Conservation (phyloP, 2,113 vertebrate genomes). For the western clawed frog (Xenopus tropicalis) region DNA sequence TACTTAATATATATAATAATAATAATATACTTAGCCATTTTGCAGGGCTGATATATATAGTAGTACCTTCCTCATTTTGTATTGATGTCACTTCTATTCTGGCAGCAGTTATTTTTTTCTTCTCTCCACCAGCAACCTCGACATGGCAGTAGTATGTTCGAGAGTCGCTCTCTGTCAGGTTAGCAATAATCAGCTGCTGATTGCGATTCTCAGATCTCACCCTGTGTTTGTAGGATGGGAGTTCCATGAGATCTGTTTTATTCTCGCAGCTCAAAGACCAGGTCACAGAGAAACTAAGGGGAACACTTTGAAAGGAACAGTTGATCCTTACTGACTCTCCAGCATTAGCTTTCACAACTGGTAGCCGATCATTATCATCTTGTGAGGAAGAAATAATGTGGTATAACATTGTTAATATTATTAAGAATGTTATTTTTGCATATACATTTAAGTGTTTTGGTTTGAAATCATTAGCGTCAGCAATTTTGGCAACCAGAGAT, state of each 20-base stretch:
- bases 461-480: no score
- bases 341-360: background rate
- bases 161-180: constrained; percentile 18
- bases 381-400: no score
- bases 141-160: constrained; percentile 16
- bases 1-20: no score
- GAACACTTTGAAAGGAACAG: background rate
- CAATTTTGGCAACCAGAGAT: no score
- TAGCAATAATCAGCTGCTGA: background rate
- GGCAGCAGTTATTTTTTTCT: background rate
- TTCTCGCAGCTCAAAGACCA: constrained; percentile 6
- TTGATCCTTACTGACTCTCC: constrained; percentile 10
- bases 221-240: constrained; percentile 7
- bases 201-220: background rate
- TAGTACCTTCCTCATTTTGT: no score
- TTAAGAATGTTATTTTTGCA: no score
- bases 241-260: background rate
- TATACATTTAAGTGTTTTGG: no score
- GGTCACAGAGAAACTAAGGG: background rate
- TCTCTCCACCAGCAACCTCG: background rate
- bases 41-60: no score
- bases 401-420: no score
- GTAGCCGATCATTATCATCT: no score
- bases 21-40: no score
- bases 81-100: background rate